A percentile compares a stretch with the other conserved stretches of the same genome.
phyloP scores from a whole-genome alignment of 1,140 invertebrate species.

The Trichomalopsis sarcophagae region DNA sequence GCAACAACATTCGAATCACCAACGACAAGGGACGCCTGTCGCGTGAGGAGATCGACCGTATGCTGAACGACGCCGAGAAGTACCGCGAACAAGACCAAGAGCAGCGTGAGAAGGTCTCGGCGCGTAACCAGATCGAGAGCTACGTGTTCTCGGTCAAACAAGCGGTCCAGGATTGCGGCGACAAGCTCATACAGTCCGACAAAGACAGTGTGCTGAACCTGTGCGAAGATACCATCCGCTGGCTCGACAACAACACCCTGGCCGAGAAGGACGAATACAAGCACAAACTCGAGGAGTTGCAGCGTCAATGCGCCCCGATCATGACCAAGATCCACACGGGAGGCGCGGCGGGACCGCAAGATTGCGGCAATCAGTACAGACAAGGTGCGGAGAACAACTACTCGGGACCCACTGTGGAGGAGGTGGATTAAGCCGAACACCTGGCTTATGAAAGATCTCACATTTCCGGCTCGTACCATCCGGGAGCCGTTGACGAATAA shows the following conservation, averaged over 20 bases:
- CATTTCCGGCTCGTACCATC: conserved; percentile 37
- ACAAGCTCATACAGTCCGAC: conserved; percentile 63
- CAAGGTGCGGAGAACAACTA: conserved; percentile 51
- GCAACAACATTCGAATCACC: conserved; percentile 88
- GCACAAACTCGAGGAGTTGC: conserved; percentile 83
- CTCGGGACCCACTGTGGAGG: conserved; percentile 78
- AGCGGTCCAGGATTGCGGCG: conserved; percentile 67
- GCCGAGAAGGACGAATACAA: conserved; percentile 88
- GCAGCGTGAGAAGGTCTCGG: conserved; percentile 77
- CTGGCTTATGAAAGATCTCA: background rate
- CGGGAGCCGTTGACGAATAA: conserved; percentile 20
- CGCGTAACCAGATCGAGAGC: conserved; percentile 82
- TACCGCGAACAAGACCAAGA: conserved; percentile 78
- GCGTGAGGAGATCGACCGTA: conserved; percentile 93
- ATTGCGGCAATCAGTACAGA: conserved; percentile 54
- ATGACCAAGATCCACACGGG: conserved; percentile 86
- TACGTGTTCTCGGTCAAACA: conserved; percentile 83
- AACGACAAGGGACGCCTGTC: conserved; percentile 94
- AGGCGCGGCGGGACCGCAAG: conserved; percentile 63
- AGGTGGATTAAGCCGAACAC: conserved; percentile 76
- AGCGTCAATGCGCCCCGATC: conserved; percentile 82
- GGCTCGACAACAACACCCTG: conserved; percentile 80
- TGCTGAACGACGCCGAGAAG: conserved; percentile 88
- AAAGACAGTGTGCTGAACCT: conserved; percentile 63
- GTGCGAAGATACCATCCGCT: conserved; percentile 72